Evolutionary conservation across 1,140 invertebrate genomes (phyloP).

Genomic region (Nymphalis io): DNA sequence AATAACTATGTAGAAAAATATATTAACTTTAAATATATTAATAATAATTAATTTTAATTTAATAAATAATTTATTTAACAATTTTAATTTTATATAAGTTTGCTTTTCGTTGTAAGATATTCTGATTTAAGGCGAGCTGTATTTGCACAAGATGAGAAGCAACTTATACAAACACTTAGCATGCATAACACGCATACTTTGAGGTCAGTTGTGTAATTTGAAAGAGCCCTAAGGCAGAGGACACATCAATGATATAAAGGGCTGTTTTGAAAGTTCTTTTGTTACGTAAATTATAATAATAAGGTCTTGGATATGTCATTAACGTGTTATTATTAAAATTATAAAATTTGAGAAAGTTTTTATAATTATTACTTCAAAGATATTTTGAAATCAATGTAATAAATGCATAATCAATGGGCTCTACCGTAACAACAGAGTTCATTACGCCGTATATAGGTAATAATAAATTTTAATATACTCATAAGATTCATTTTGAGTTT

Average conservation of each 20-base stretch:
- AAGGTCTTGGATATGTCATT: neutral
- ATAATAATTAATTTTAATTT: too few relatives aligned
- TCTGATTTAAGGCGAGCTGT: conserved; percentile 19
- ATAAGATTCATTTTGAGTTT: too few relatives aligned
- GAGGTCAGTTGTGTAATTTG: conserved; percentile 20
- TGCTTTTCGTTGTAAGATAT: conserved; percentile 14
- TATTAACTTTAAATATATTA: too few relatives aligned
- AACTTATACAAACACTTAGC: conserved; percentile 16
- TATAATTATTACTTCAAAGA: neutral
- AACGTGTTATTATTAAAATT: conserved; percentile 20
- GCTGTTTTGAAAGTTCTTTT: conserved; percentile 23
- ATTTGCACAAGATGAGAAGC: conserved; percentile 15
- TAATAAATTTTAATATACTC: too few relatives aligned
- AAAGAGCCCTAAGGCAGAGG: conserved; percentile 20
- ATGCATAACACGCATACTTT: conserved; percentile 15
- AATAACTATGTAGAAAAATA: too few relatives aligned
- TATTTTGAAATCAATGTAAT: neutral
- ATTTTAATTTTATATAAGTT: conserved; percentile 13
- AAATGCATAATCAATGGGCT: neutral
- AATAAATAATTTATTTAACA: too few relatives aligned
- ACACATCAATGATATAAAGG: conserved; percentile 14
- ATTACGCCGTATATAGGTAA: too few relatives aligned
- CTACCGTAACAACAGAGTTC: too few relatives aligned
- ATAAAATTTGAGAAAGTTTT: conserved; percentile 17
- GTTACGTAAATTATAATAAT: conserved; percentile 6